Evolutionary conservation across 92 coral and sea anemone genomes (phyloP).

Genomic region (Blastomussa wellsi): DNA sequence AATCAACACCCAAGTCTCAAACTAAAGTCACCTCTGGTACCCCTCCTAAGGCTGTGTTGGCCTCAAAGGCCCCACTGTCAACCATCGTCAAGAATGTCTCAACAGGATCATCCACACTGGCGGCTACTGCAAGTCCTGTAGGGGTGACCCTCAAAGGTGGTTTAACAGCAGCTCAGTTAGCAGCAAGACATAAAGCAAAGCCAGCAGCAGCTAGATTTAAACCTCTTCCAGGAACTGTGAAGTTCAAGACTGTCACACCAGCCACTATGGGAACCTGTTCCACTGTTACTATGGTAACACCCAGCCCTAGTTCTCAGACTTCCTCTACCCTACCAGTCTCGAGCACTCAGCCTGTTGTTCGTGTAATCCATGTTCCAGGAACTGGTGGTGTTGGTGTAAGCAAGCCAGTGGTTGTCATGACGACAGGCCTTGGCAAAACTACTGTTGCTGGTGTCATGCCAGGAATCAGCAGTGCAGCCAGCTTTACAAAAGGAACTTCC

Average conservation of each 20-base stretch:
- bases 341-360: slow-evolving; percentile 75
- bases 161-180: slow-evolving; percentile 70
- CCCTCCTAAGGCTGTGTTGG: slow-evolving; percentile 68
- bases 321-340: slow-evolving; percentile 46
- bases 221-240: slow-evolving; percentile 86
- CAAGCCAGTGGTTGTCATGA: slow-evolving; percentile 79
- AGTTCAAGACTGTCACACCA: slow-evolving; percentile 82
- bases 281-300: slow-evolving; percentile 84
- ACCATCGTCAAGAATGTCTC: slow-evolving; percentile 30
- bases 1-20: slow-evolving; percentile 71
- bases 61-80: slow-evolving; percentile 74
- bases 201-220: slow-evolving; percentile 79
- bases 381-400: slow-evolving; percentile 67
- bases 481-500: slow-evolving; percentile 20
- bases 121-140: slow-evolving; percentile 32
- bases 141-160: slow-evolving; percentile 44
- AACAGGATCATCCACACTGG: slow-evolving; percentile 47
- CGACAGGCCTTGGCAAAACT: slow-evolving; percentile 63
- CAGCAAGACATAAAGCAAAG: slow-evolving; percentile 75
- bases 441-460: slow-evolving; percentile 48
- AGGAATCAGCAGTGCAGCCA: slow-evolving; percentile 38
- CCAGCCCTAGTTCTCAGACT: slow-evolving; percentile 71
- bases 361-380: slow-evolving; percentile 85
- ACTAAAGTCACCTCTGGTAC: slow-evolving; percentile 60
- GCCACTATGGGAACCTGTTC: slow-evolving; percentile 80